Conservation (phyloP, 2,797 vertebrate genomes). For the Poecilia picta region DNA sequence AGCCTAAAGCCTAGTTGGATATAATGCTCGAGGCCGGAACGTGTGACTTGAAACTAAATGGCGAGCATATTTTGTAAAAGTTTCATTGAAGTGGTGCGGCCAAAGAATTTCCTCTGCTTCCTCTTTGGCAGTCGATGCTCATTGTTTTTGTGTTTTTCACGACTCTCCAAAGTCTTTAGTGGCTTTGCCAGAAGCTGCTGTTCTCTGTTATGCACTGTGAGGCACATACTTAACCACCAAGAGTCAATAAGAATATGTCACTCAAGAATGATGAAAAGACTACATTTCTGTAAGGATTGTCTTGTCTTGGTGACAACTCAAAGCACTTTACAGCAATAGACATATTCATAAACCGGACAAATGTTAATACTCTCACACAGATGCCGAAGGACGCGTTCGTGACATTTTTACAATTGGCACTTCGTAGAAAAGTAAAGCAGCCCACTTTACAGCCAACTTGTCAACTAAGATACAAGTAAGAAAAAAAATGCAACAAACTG, state of each 20-base stretch:
- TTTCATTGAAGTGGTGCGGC: constrained; percentile 40
- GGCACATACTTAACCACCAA: not conserved
- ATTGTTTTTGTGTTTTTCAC: constrained; percentile 18
- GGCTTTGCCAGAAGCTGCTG: not conserved
- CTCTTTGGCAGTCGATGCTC: constrained; percentile 17
- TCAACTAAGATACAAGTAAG: not conserved
- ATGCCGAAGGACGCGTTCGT: not conserved
- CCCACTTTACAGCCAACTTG: not conserved
- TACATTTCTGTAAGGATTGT: not conserved
- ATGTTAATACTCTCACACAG: not conserved
- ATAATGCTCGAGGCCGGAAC: constrained; percentile 10
- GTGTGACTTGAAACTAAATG: constrained; percentile 28
- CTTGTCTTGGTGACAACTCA: not conserved
- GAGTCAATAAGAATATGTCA: not conserved
- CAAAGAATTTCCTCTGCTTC: constrained; percentile 32
- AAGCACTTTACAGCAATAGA: not conserved
- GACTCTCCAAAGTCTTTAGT: constrained; percentile 5
- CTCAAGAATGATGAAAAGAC: not conserved
- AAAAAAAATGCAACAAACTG: not conserved
- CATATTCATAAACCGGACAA: not conserved
- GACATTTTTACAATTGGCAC: not conserved
- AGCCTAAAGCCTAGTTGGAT: constrained; percentile 42
- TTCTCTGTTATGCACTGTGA: constrained; percentile 1
- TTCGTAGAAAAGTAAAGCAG: not conserved
- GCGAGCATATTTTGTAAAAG: constrained; percentile 24